These are phyloP conservation scores for Anguilla japonica DNA, from an alignment of 2,113 vertebrate genomes.

Conservation along the genomic window DNA sequence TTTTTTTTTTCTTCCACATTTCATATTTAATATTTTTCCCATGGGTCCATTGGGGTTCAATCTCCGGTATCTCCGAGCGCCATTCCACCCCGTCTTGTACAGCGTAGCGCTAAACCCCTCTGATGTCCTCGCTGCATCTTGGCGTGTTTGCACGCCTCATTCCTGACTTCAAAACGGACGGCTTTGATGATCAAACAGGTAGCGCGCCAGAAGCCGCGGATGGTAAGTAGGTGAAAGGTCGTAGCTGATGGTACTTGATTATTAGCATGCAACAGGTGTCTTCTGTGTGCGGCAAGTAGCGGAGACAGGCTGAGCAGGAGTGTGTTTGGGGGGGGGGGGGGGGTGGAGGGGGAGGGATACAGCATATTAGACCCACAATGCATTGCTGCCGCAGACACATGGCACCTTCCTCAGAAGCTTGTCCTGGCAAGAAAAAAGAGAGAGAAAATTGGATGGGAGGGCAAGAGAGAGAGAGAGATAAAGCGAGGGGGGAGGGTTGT, in stretches of 20 bases:
- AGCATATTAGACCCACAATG: not conserved
- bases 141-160: not conserved
- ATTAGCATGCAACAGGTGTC: not conserved
- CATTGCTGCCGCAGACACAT: not conserved
- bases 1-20: no score
- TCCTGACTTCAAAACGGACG: not conserved
- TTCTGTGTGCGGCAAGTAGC: not conserved
- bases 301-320: not conserved
- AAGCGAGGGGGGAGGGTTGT: not conserved
- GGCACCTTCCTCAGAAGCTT: no score
- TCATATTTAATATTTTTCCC: no score
- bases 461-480: constrained; percentile 5
- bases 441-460: constrained; percentile 1
- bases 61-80: no score
- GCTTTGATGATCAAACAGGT: not conserved
- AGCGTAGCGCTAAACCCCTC: no score
- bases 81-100: no score
- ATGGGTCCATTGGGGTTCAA: no score
- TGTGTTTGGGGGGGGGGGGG: not conserved
- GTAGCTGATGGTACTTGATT: not conserved
- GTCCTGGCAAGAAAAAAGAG: not conserved
- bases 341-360: not conserved
- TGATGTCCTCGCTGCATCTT: not conserved
- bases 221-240: not conserved
- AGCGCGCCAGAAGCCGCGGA: not conserved